Evolutionary conservation across 2,888 invertebrate species (phyloP), one percentile per base, ranked within the genome.

Genomic region (Acrobasis suavella): DNA sequence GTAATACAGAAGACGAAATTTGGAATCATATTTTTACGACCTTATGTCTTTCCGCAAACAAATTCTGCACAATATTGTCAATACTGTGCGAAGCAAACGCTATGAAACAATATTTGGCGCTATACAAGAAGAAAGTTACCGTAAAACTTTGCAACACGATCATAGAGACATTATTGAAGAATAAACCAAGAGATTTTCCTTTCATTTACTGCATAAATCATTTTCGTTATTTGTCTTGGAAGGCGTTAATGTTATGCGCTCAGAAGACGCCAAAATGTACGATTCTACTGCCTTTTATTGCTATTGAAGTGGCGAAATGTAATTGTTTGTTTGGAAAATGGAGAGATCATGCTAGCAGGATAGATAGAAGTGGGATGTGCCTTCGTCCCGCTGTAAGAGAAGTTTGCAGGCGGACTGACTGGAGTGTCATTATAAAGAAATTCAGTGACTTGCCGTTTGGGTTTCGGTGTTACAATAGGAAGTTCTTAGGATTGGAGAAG

Each of bases 181-280:
- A 83, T 69, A 88, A 83, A 62, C 82, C 86, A 0, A 64, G 60
- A 8, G 77, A 82, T 69, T 69, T 75, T 39, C 58, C 74, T 50
- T 91, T 92, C 77, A 65, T 84, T 42, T 90, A 86, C 70, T 93
- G 93, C 69, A 85, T 89, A 50, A 92, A 92, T 72, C 93, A 93
- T 79, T 86, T 92, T 62, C 77, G 86, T 55, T 86, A 89, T 77
- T 67, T 92, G 16, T 85, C 92, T 15, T 92, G 86, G 79, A 81
- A 87, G 71, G 88, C 91, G 12, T 70, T 93, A 54, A 76, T 78
- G 67, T 75, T 92, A 61, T 91, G 88, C 77, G 87, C 88, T 1
- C 85, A 80, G 67, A 69, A 74, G 8, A 89, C 91, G 15, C 77
- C 85, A 8, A 89, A 85, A 75, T 92, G 92, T 72, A 81, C 72